Percentiles rank a stretch among this genome's conserved stretches.
Conservation (phyloP, 2,113 vertebrate genomes). For the Lasiurus cinereus region DNA sequence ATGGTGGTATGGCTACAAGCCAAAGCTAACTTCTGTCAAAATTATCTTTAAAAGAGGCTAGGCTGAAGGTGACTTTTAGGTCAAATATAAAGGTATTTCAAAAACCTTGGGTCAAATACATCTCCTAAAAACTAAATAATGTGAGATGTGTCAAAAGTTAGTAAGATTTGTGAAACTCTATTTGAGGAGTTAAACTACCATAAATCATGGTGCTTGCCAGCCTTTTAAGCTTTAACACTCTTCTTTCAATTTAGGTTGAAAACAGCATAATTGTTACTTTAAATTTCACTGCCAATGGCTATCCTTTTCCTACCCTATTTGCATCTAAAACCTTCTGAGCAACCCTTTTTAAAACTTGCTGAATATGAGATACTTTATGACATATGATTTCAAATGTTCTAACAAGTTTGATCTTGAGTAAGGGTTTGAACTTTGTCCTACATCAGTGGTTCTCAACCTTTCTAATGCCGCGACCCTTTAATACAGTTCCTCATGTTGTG, state of each 20-base stretch:
- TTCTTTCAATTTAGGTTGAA: slow-evolving; percentile 54
- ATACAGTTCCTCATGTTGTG: too few relatives aligned
- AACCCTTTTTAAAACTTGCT: neutral
- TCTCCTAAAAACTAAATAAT: slow-evolving; percentile 79
- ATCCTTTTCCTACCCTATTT: neutral
- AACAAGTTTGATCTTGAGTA: neutral
- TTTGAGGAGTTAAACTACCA: slow-evolving; percentile 72
- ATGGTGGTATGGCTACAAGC: slow-evolving; percentile 77
- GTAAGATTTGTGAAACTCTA: slow-evolving; percentile 73
- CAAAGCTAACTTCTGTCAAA: slow-evolving; percentile 81
- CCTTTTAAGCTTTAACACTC: slow-evolving; percentile 61
- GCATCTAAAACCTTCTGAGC: neutral
- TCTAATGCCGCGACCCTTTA: too few relatives aligned
- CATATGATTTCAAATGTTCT: slow-evolving; percentile 22
- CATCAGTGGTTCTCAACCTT: neutral
- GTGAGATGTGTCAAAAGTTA: slow-evolving; percentile 78
- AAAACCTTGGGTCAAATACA: slow-evolving; percentile 70
- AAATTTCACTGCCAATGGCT: slow-evolving; percentile 13
- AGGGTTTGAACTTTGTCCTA: neutral
- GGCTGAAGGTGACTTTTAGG: slow-evolving; percentile 72
- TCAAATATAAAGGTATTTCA: slow-evolving; percentile 79
- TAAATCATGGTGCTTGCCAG: slow-evolving; percentile 41
- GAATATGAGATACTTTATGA: slow-evolving; percentile 22
- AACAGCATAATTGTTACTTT: slow-evolving; percentile 49
- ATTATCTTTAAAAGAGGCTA: slow-evolving; percentile 79